Evolutionary conservation across 2,113 vertebrate genomes (phyloP), one percentile per base, ranked within the genome.

Genomic region (Dolichotis patagonum): DNA sequence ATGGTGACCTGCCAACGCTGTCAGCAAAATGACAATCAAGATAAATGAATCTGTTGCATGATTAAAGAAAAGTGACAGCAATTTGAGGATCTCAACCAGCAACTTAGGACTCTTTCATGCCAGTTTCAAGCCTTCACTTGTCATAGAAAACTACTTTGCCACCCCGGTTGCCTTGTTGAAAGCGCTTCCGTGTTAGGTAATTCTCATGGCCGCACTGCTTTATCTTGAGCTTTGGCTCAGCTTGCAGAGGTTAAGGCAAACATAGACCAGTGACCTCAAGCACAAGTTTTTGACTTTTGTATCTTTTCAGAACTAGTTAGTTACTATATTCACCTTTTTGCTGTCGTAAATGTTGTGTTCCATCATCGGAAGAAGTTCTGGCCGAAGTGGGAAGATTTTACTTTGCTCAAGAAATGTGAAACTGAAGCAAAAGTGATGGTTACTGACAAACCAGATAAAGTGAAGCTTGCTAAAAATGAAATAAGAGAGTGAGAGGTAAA

Each of bases 11-110:
- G 99, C 99, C 7, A 99, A 99, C 88, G 99, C 99, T 99, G 99
- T 99, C 99, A 99, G 99, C 99, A 99, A 99, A 99, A 99, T 99
- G 99, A 99, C 99, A 99, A 99, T 99, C 99, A 99, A 99, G 99
- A 99, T 99, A 99, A 99, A 99, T 99, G 99, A 99, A 99, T 99
- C 99, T 41, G 99, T 99, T 99, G 99, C 99, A 85, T 71, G n/a
- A 3, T 41, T 71, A 24, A 71, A 38, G 69, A 71, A 38, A 17
- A 38, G n/a, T 10, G n/a, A n/a, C 69, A 41, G 24, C 19, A 41
- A 71, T 12, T 11, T 41, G 69, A 71, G 9, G 20, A 71, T 41
- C 69, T 41, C 69, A 71, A 5, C n/a, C 20, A 71, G 69, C 69
- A 24, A 41, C 4, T 69, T 22, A 38, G 17, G 67, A 9, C 35